Percentiles rank a stretch among this genome's conserved stretches.
Evolutionary conservation across 2,888 invertebrate species (phyloP).

Genomic region (Platypus cylindrus): DNA sequence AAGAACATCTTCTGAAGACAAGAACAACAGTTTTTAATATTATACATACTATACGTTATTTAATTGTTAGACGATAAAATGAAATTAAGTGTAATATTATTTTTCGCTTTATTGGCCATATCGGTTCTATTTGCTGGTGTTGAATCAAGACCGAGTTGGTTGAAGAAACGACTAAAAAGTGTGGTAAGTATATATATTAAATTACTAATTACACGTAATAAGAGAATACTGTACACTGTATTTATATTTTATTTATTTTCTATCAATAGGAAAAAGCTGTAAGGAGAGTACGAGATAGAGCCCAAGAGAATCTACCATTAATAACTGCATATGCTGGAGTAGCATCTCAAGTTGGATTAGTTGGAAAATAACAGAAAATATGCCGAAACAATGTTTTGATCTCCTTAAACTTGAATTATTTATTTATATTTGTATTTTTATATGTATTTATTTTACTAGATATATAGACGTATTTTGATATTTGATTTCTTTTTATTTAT

Average conservation of each 20-base stretch:
- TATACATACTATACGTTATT: too few relatives aligned
- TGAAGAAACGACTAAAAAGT: constrained; percentile 13
- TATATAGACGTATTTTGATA: constrained; percentile 1
- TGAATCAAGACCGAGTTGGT: constrained; percentile 10
- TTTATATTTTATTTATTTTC: constrained; percentile 1
- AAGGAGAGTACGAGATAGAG: constrained; percentile 10
- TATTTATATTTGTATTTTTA: constrained; percentile 2
- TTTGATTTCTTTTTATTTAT: too few relatives aligned
- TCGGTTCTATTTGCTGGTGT: constrained; percentile 15
- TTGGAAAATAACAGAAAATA: constrained; percentile 2
- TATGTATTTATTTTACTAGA: constrained; percentile 1
- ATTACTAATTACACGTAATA: not conserved
- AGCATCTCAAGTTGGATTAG: constrained; percentile 7
- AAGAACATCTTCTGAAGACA: too few relatives aligned
- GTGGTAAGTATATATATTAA: constrained; percentile 13
- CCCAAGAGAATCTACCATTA: constrained; percentile 9
- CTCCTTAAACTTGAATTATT: not conserved
- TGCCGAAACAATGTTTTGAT: too few relatives aligned
- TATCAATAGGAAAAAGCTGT: constrained; percentile 11
- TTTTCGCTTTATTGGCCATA: constrained; percentile 15
- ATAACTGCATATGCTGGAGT: constrained; percentile 9
- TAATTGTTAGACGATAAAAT: not conserved
- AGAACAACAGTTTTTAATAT: too few relatives aligned
- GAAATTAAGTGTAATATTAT: constrained; percentile 1
- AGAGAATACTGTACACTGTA: not conserved